Percentiles rank a stretch among this genome's conserved stretches.
phyloP scores from a whole-genome alignment of 2,113 vertebrate species.

The Recurvirostra avosetta region DNA sequence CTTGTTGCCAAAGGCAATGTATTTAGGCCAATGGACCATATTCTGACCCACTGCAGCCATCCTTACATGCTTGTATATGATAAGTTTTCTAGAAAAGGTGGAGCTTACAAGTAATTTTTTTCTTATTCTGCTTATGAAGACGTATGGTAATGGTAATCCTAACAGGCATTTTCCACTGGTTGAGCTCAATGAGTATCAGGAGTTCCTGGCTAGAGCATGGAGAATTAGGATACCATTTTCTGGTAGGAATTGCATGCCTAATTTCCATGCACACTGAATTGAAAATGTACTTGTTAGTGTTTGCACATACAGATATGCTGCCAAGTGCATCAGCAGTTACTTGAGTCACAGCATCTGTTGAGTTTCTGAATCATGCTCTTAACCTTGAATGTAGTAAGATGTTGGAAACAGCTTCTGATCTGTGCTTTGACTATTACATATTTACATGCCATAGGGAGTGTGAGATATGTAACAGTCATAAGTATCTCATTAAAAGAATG shows the following conservation, averaged over 20 bases:
- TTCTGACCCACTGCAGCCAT: not conserved
- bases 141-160: not conserved
- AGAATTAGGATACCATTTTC: not conserved
- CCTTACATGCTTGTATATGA: not conserved
- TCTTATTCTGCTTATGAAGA: not conserved
- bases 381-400: slow-evolving; percentile 28
- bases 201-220: not conserved
- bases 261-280: not conserved
- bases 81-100: not conserved
- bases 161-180: not conserved
- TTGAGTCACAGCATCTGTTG: slow-evolving; percentile 64
- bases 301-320: slow-evolving; percentile 50
- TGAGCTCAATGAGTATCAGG: not conserved
- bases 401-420: not conserved
- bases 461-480: not conserved
- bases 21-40: not conserved
- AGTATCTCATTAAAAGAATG: not conserved
- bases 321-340: slow-evolving; percentile 56
- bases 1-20: not conserved
- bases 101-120: not conserved
- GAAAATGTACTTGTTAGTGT: slow-evolving; percentile 39
- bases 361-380: slow-evolving; percentile 54
- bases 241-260: not conserved
- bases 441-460: not conserved
- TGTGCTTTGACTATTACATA: not conserved